Conservation (phyloP, 1,140 invertebrate genomes). For the Gonioctena quinquepunctata region DNA sequence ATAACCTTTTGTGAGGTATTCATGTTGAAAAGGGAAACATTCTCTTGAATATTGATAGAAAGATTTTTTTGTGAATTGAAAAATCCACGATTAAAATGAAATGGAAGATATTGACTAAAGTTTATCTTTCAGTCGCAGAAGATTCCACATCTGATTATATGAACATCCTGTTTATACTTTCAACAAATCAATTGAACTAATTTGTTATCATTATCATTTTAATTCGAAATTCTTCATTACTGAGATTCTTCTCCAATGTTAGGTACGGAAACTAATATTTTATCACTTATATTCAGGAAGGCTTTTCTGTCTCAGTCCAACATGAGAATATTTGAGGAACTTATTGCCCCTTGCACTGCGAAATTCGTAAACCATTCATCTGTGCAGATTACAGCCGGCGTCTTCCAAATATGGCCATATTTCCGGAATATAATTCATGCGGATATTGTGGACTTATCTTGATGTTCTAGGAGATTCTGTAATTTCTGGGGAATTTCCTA, state of each 20-base stretch:
- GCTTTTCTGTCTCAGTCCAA: not conserved
- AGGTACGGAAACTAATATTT: not conserved
- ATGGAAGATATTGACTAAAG: no score
- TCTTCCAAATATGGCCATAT: not conserved
- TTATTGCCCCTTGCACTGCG: not conserved
- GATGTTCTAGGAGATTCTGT: not conserved
- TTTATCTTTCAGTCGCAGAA: no score
- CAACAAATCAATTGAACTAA: not conserved
- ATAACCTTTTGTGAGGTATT: no score
- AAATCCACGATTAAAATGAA: no score
- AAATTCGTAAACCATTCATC: not conserved
- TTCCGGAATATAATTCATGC: not conserved
- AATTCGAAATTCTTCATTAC: no score
- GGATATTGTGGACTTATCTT: not conserved
- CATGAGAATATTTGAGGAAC: not conserved
- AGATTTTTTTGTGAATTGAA: no score
- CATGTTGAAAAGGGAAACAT: no score
- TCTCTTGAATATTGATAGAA: no score
- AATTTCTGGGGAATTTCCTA: no score
- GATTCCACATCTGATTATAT: no score
- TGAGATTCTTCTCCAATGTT: not conserved
- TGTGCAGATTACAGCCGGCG: not conserved
- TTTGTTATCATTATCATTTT: not conserved
- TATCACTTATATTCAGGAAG: not conserved
- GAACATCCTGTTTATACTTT: not conserved